These are phyloP conservation scores for Tetragonisca angustula DNA, from an alignment of 2,888 invertebrate genomes.

Conservation along the genomic window DNA sequence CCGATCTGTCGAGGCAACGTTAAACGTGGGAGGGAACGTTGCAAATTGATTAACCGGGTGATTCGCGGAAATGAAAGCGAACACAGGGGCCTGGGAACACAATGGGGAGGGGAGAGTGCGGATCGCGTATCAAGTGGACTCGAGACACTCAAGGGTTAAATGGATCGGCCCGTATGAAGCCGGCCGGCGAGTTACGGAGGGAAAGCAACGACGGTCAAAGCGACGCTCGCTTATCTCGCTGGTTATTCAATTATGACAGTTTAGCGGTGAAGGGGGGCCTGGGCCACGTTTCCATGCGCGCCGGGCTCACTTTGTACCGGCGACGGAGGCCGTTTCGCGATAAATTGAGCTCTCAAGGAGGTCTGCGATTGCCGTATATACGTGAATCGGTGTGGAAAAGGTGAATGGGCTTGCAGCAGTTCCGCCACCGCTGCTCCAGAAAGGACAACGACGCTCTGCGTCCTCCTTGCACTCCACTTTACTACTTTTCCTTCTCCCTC, in stretches of 20 bases:
- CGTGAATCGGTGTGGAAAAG: conserved; percentile 65
- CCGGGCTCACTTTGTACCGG: conserved; percentile 53
- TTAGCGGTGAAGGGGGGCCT: conserved; percentile 44
- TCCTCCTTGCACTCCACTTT: conserved; percentile 24
- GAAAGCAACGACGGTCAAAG: conserved; percentile 58
- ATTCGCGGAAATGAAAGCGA: conserved; percentile 57
- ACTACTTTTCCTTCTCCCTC: neutral
- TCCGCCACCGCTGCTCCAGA: conserved; percentile 44
- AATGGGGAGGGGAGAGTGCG: conserved; percentile 27
- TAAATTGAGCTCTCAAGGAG: conserved; percentile 73
- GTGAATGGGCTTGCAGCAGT: conserved; percentile 65
- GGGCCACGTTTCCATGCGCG: conserved; percentile 28
- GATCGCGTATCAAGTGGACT: conserved; percentile 66
- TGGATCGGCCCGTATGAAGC: conserved; percentile 68
- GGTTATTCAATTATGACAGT: conserved; percentile 75
- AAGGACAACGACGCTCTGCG: conserved; percentile 58
- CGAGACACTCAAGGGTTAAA: conserved; percentile 69
- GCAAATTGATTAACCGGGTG: conserved; percentile 53
- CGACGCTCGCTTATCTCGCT: conserved; percentile 69
- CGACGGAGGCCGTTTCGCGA: conserved; percentile 63
- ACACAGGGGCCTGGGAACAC: conserved; percentile 30
- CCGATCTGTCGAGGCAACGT: neutral
- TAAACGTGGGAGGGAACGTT: conserved; percentile 3
- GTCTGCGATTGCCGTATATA: conserved; percentile 64
- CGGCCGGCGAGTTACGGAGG: conserved; percentile 31